Conservation (phyloP, 2,797 vertebrate genomes). For the Scolopax bukidnonensis region DNA sequence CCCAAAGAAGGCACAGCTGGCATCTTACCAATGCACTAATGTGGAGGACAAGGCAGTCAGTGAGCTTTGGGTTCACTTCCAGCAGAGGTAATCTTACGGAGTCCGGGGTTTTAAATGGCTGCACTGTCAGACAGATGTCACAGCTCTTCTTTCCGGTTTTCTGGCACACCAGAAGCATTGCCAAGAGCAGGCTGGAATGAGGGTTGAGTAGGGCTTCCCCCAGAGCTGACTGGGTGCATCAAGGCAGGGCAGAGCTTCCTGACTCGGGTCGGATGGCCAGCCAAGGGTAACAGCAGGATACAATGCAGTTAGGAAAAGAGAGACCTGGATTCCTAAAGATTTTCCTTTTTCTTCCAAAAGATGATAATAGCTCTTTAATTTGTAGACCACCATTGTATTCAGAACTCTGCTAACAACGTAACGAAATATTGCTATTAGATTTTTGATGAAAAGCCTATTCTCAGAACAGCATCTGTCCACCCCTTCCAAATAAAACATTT, state of each 20-base stretch:
- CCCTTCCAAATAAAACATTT: constrained; percentile 2
- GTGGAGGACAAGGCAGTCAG: not conserved
- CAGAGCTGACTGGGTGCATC: not conserved
- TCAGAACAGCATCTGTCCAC: not conserved
- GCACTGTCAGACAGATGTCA: not conserved
- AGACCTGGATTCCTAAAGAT: not conserved
- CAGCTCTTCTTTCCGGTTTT: not conserved
- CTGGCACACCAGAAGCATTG: not conserved
- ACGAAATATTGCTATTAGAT: not conserved
- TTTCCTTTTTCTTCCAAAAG: not conserved
- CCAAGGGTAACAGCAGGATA: not conserved
- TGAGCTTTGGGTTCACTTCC: not conserved
- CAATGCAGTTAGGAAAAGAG: not conserved
- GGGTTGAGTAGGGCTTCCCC: not conserved
- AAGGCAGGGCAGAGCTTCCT: not conserved
- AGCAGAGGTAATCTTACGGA: not conserved
- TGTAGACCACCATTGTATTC: not conserved
- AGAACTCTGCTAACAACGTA: not conserved
- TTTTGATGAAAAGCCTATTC: not conserved
- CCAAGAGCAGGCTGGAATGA: not conserved
- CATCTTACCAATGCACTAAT: not conserved
- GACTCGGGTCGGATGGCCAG: rapidly evolving
- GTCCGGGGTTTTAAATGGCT: not conserved
- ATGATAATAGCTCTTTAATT: not conserved
- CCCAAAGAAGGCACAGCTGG: not conserved